Base-by-base conservation (phyloP, 2,113 vertebrate species). In the Arothron firmamentum region DNA sequence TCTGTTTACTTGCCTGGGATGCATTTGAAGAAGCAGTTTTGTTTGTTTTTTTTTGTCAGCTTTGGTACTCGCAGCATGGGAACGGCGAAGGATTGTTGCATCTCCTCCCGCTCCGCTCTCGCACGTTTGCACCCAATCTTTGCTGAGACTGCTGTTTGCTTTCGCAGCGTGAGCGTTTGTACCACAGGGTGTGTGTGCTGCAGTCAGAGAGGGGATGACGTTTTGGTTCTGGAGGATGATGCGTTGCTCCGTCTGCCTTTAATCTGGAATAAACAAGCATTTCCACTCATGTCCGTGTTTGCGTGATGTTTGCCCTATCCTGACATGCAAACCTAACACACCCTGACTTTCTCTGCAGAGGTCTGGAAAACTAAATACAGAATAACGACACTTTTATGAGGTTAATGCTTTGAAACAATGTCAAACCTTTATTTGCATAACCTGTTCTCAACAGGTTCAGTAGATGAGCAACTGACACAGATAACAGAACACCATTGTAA, bases 231-330 rank as follows among this genome's bases (percentile, higher is more conserved):
- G 60, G 59, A 41, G n/a, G 4, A 49, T 16, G 21, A 65, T n/a
- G 6, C 41, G 53, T 64, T 38, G 61, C 59, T 77, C 38, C 66
- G 63, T 75, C 25, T 52, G 62, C 52, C 72, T 78, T 74, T 56
- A 62, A 73, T 73, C 59, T 43, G 67, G 74, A 88, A 89, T 87
- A 87, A 89, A 89, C 19, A 19, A 59, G 15, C 43, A 61, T 84
- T 83, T 67, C 72, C 74, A 72, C 67, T 72, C 21, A 3, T 41
- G 28, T 28, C 25, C 3, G 25, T 28, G 25, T 28, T 28, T 28
- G 25, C 4, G 25, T 28, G 25, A 28, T 7, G 3, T 28, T 5
- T 28, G 25, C 25, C 25, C 25, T 4, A 28, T 28, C 25, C 25
- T 28, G 25, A 28, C 25, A 28, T 28, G 25, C 25, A 28, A 28